Conservation (phyloP, 2,113 vertebrate genomes). For the Oreotrochilus melanogaster region DNA sequence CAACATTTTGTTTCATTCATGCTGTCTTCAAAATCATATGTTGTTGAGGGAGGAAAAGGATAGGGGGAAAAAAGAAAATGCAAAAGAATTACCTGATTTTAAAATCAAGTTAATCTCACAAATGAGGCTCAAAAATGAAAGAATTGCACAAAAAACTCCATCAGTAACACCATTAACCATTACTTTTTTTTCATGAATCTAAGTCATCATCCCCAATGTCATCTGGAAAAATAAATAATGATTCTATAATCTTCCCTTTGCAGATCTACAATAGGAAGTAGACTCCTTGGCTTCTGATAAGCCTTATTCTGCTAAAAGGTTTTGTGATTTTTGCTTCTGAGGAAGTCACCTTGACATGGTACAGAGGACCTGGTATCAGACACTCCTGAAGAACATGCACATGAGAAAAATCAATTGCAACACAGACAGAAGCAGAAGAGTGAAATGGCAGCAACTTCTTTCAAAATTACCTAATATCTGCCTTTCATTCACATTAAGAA, state of each 20-base stretch:
- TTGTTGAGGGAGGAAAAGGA: slow-evolving; percentile 18
- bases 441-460: background rate
- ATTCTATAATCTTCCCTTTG: background rate
- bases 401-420: background rate
- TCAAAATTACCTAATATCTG: background rate
- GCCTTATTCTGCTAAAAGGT: background rate
- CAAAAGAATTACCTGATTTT: background rate
- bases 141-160: background rate
- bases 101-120: background rate
- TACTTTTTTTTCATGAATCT: background rate
- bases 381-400: background rate
- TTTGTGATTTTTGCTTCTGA: background rate
- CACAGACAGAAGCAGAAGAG: background rate
- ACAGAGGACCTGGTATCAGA: background rate
- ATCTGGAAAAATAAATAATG: background rate
- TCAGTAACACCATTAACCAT: background rate
- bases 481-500: background rate
- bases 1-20: slow-evolving; percentile 71
- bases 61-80: slow-evolving; percentile 17
- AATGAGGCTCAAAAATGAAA: background rate
- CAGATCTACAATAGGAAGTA: background rate
- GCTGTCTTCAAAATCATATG: slow-evolving; percentile 49
- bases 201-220: background rate
- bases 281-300: background rate
- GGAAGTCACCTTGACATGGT: background rate